Conservation (phyloP, 92 coral and sea anemone genomes). For the Heteractis magnifica region DNA sequence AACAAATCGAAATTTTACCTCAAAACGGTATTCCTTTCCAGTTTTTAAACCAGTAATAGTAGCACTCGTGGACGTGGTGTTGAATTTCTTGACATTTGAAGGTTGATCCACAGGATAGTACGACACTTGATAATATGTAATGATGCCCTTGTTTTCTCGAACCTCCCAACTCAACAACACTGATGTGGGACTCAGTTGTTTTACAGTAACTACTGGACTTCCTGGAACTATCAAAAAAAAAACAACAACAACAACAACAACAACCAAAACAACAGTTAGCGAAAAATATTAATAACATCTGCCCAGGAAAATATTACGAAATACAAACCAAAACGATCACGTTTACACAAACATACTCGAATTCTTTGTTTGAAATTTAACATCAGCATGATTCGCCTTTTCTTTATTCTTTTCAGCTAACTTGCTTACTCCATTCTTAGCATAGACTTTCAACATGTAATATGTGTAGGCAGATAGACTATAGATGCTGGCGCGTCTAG, state of each 20-base stretch:
- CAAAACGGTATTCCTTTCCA: too few species aligned
- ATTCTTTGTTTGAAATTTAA: too few species aligned
- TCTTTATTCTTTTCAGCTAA: slow-evolving; percentile 49
- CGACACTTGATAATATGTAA: slow-evolving; percentile 43
- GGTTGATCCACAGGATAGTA: slow-evolving; percentile 34
- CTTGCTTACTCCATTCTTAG: slow-evolving; percentile 53
- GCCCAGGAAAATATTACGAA: too few species aligned
- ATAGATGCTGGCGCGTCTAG: slow-evolving; percentile 39
- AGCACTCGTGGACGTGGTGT: too few species aligned
- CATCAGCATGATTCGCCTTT: slow-evolving; percentile 22
- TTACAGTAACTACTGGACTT: slow-evolving; percentile 3
- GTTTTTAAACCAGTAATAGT: too few species aligned
- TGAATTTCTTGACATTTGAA: slow-evolving; percentile 21
- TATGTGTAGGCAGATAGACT: slow-evolving; percentile 45
- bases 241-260: too few species aligned
- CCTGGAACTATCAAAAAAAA: slow-evolving; percentile 28
- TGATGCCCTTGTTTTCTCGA: slow-evolving; percentile 16
- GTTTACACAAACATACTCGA: too few species aligned
- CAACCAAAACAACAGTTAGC: too few species aligned
- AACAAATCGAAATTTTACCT: too few species aligned
- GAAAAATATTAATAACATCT: too few species aligned
- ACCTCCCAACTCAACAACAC: slow-evolving; percentile 52
- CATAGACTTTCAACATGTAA: slow-evolving; percentile 50
- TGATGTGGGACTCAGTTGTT: slow-evolving; percentile 21
- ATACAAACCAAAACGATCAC: too few species aligned